Conservation (phyloP, 2,797 vertebrate species). For the Sebastes miniatus region DNA sequence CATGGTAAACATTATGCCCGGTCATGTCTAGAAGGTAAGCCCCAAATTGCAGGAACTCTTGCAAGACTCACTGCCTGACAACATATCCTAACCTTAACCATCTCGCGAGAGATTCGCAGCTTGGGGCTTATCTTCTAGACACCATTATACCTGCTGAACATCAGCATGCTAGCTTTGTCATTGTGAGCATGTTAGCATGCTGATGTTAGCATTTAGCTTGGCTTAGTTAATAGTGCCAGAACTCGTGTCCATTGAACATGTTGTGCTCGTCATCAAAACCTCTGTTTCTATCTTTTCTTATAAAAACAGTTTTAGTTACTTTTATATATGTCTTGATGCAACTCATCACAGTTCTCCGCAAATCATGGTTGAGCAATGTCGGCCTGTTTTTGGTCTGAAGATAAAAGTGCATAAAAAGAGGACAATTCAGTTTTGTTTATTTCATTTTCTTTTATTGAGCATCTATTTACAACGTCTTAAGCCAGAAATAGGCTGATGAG, state of each 20-base stretch:
- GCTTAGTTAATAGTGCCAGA: background rate
- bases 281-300: background rate
- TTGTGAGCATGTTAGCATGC: no score
- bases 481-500: background rate
- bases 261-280: background rate
- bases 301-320: background rate
- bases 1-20: no score
- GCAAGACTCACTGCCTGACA: no score
- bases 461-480: conserved; percentile 64
- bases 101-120: rapidly evolving
- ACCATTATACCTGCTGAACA: no score
- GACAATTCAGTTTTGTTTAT: background rate
- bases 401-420: background rate
- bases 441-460: conserved; percentile 32
- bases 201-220: background rate
- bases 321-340: background rate
- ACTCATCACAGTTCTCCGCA: background rate
- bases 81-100: no score
- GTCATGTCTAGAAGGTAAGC: no score
- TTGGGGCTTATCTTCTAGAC: no score
- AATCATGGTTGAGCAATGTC: background rate
- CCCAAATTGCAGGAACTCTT: no score
- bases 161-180: no score
- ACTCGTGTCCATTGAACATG: background rate
- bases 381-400: background rate